phyloP scores from a whole-genome alignment of 2,113 vertebrate genomes.

The Petrocephalus microphthalmus region DNA sequence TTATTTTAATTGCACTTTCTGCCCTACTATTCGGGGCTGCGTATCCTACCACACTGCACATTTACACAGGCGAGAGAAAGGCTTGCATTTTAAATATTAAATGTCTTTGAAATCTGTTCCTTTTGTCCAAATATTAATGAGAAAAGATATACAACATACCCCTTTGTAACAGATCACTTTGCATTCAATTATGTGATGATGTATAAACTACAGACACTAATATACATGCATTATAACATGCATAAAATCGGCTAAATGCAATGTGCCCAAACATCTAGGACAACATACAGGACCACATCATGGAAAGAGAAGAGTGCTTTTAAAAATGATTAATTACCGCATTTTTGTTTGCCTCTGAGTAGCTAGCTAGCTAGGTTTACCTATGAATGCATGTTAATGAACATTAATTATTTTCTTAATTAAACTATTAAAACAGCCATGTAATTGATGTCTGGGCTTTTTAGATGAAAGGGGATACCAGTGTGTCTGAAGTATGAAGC shows the following conservation, averaged over 20 bases:
- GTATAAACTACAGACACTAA: not conserved
- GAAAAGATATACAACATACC: not conserved
- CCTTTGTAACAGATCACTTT: not conserved
- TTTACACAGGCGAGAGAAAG: not conserved
- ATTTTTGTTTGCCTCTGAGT: conserved; percentile 46
- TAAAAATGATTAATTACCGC: conserved; percentile 56
- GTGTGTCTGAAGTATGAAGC: conserved; percentile 65
- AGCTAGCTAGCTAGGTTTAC: conserved; percentile 39
- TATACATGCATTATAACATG: not conserved
- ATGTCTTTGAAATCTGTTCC: not conserved
- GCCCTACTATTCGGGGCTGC: not conserved
- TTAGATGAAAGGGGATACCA: conserved; percentile 34
- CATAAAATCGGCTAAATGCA: conserved; percentile 39
- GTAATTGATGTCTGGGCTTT: conserved; percentile 57
- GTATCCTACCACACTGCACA: not conserved
- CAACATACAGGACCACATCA: conserved; percentile 44
- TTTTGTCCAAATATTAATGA: not conserved
- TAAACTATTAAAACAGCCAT: conserved; percentile 61
- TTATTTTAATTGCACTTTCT: not conserved
- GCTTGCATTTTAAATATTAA: not conserved
- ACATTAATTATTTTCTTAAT: conserved; percentile 68
- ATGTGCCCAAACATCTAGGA: conserved; percentile 44
- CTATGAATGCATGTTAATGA: conserved; percentile 67
- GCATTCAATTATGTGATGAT: not conserved
- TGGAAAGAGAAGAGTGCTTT: conserved; percentile 46